Evolutionary conservation across 2,113 vertebrate species (phyloP).

Genomic region (Tetrax tetrax): DNA sequence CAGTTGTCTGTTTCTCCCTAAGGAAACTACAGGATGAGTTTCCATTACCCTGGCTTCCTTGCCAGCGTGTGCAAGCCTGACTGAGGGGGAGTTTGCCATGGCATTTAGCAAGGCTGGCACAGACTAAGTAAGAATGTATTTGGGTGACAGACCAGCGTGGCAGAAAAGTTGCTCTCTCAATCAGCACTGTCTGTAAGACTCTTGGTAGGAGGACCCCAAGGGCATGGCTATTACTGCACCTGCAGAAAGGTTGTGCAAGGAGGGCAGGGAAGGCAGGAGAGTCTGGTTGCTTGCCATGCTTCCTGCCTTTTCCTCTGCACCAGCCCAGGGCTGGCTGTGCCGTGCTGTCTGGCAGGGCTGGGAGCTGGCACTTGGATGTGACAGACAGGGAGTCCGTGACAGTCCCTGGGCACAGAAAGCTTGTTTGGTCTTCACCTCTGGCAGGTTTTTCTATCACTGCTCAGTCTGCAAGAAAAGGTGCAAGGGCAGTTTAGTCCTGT

Average conservation of each 20-base stretch:
- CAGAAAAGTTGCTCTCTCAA: not conserved
- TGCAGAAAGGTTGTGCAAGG: not conserved
- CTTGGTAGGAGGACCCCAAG: not conserved
- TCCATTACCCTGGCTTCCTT: not conserved
- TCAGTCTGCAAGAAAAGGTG: not conserved
- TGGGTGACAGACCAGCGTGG: not conserved
- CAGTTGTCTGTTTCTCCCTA: not conserved
- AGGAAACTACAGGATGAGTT: not conserved
- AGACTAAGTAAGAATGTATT: not conserved
- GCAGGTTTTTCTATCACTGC: not conserved
- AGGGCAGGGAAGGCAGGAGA: not conserved
- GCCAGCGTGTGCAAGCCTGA: not conserved
- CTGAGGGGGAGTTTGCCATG: not conserved
- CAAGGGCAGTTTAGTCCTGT: not conserved
- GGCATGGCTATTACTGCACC: not conserved
- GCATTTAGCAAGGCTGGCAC: not conserved
- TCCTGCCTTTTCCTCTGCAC: not conserved
- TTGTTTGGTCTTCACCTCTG: not conserved
- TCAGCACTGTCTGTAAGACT: not conserved
- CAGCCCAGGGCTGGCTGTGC: not conserved
- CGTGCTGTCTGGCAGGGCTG: not conserved
- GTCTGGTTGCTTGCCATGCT: not conserved
- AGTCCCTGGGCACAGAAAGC: not conserved
- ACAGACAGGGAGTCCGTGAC: not conserved
- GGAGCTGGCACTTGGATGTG: not conserved